A percentile compares a stretch with the other conserved stretches of the same genome.
phyloP scores from a whole-genome alignment of 2,113 vertebrate species.

The Chrysemys picta region DNA sequence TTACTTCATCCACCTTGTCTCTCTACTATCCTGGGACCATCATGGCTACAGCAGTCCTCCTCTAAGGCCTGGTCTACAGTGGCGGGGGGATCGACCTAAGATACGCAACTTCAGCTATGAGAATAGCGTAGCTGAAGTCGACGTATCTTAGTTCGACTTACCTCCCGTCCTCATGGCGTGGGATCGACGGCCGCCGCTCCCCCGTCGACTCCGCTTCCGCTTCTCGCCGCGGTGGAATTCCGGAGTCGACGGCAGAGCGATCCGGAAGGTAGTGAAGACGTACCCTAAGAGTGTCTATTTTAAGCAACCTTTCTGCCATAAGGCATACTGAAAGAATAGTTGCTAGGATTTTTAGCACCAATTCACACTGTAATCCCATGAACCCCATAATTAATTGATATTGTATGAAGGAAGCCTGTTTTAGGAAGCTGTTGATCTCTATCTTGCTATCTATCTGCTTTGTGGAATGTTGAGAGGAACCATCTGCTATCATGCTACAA shows the following conservation, averaged over 20 bases:
- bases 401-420: neutral
- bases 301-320: neutral
- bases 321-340: neutral
- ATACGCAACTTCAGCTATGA: too few relatives aligned
- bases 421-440: neutral
- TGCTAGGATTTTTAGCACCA: neutral
- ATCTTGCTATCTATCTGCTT: neutral
- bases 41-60: neutral
- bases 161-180: too few relatives aligned
- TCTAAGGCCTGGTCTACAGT: neutral
- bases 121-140: too few relatives aligned
- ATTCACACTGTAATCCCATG: fast-evolving
- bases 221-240: too few relatives aligned
- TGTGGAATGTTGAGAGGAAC: neutral
- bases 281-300: fast-evolving
- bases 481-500: neutral
- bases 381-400: neutral
- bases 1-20: neutral
- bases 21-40: neutral
- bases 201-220: too few relatives aligned
- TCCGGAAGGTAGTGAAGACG: too few relatives aligned
- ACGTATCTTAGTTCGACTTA: too few relatives aligned
- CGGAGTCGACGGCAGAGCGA: too few relatives aligned
- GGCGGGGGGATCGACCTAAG: neutral
- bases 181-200: too few relatives aligned